phyloP scores from a whole-genome alignment of 2,888 invertebrate species.

The Sarcophaga variegata region DNA sequence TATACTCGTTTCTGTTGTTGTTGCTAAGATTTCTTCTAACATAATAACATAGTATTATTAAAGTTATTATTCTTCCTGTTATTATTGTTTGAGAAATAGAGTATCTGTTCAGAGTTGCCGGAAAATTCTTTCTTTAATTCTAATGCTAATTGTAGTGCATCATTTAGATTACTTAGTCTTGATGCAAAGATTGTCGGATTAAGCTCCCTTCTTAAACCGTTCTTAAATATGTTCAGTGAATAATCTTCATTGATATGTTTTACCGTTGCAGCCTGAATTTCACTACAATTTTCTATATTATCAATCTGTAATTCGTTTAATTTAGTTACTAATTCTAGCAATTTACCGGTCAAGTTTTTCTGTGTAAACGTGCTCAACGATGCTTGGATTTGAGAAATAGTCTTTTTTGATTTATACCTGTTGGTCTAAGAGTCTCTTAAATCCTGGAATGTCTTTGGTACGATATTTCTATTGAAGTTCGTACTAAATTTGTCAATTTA shows the following conservation, averaged over 20 bases:
- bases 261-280: background rate
- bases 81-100: too few species aligned
- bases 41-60: too few species aligned
- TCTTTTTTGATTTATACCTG: background rate
- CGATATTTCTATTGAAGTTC: background rate
- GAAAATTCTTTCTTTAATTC: constrained; percentile 6
- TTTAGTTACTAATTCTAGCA: background rate
- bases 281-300: too few species aligned
- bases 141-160: background rate
- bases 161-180: background rate
- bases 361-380: background rate
- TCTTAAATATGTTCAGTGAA: background rate
- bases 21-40: too few species aligned
- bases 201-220: background rate
- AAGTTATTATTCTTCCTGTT: too few species aligned
- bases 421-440: background rate
- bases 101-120: background rate
- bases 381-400: background rate
- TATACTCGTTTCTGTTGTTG: too few species aligned
- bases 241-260: background rate
- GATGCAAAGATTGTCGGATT: background rate
- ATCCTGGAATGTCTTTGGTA: background rate
- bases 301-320: background rate
- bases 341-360: background rate
- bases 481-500: background rate